These are phyloP conservation scores for Laticauda colubrina DNA, from an alignment of 2,113 vertebrate genomes.

Conservation along the genomic window DNA sequence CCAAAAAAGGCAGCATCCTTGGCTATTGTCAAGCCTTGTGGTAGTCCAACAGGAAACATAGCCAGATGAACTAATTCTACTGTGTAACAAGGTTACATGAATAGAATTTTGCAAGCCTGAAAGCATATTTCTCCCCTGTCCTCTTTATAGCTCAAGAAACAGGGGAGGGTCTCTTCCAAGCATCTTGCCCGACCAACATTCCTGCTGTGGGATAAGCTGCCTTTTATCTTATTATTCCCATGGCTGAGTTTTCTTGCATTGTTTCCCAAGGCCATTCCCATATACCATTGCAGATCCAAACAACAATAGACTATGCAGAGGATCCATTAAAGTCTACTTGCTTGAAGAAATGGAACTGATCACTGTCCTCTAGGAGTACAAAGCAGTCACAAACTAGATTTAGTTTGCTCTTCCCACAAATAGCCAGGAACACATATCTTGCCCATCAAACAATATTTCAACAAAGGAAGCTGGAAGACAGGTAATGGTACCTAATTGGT, in stretches of 20 bases:
- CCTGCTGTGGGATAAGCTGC: not conserved
- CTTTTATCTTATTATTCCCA: not conserved
- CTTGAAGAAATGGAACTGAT: not conserved
- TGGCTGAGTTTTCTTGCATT: not conserved
- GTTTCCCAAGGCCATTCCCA: not conserved
- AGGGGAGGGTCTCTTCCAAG: not conserved
- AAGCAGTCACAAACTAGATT: not conserved
- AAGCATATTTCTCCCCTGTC: not conserved
- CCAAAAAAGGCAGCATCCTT: not conserved
- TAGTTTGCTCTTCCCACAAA: not conserved
- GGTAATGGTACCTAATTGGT: not conserved
- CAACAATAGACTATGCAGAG: not conserved
- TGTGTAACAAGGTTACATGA: not conserved
- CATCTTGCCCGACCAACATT: not conserved
- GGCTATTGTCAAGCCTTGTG: not conserved
- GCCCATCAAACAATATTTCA: not conserved
- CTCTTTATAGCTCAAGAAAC: not conserved
- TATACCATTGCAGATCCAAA: not conserved
- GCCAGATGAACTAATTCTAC: not conserved
- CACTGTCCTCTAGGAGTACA: not conserved
- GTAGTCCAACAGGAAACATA: not conserved
- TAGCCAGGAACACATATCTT: not conserved
- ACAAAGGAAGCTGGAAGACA: not conserved
- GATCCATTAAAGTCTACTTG: not conserved
- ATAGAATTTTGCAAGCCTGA: not conserved